Evolutionary conservation across 2,888 invertebrate genomes (phyloP).

Genomic region (Sipunculus nudus): DNA sequence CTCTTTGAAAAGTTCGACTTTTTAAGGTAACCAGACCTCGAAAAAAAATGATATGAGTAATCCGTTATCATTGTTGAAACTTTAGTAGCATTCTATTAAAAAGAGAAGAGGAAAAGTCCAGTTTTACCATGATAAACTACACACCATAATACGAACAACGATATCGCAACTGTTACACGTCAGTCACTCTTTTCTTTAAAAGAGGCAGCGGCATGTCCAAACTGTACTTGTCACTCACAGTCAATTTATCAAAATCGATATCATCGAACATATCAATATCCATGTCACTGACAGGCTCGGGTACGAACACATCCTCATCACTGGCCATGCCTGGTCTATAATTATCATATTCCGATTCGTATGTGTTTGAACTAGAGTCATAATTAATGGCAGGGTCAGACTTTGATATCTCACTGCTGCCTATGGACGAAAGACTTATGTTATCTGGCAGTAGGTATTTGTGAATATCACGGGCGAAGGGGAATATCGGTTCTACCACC

Average conservation of each 20-base stretch:
- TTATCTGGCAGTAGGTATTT: conserved; percentile 45
- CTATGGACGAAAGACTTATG: conserved; percentile 61
- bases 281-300: conserved; percentile 63
- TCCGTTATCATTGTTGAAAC: too few relatives aligned
- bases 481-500: neutral
- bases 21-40: too few relatives aligned
- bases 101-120: too few relatives aligned
- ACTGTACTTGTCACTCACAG: conserved; percentile 62
- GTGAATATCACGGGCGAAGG: neutral
- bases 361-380: conserved; percentile 70
- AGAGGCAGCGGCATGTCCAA: conserved; percentile 51
- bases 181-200: too few relatives aligned
- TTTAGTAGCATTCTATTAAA: too few relatives aligned
- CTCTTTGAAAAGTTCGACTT: too few relatives aligned
- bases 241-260: conserved; percentile 61
- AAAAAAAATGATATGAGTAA: too few relatives aligned
- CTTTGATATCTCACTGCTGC: conserved; percentile 63
- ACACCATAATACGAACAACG: too few relatives aligned
- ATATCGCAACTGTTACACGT: too few relatives aligned
- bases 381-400: conserved; percentile 62
- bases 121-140: too few relatives aligned
- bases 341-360: conserved; percentile 80
- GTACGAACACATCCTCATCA: conserved; percentile 66
- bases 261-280: conserved; percentile 65
- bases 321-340: conserved; percentile 70